Conservation (phyloP, 2,888 invertebrate species). For the Scaptomyza caliginosa region DNA sequence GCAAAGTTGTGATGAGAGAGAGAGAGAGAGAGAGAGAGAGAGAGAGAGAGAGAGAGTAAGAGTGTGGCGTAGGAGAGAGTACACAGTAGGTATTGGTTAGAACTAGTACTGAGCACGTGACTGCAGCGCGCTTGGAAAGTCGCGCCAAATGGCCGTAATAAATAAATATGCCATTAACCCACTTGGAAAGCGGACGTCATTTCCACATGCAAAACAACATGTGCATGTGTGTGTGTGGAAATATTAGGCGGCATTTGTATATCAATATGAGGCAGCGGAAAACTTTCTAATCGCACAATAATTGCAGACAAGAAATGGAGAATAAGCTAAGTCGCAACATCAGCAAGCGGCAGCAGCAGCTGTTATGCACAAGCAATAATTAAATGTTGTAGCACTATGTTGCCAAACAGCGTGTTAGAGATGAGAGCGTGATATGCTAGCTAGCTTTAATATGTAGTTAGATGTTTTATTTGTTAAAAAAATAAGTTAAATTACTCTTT, state of each 20-base stretch:
- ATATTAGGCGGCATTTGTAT: conserved; percentile 61
- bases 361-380: conserved; percentile 51
- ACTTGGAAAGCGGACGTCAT: conserved; percentile 47
- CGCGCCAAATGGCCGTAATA: conserved; percentile 61
- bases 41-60: conserved; percentile 12
- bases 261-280: conserved; percentile 57
- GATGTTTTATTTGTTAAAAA: no score
- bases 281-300: conserved; percentile 82
- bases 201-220: conserved; percentile 47
- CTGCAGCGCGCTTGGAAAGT: conserved; percentile 44
- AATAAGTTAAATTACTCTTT: not conserved
- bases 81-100: conserved; percentile 19
- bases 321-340: no score
- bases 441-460: no score
- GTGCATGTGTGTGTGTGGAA: conserved; percentile 14
- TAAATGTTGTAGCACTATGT: conserved; percentile 47
- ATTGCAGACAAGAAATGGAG: conserved; percentile 58
- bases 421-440: not conserved
- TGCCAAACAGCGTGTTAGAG: conserved; percentile 13
- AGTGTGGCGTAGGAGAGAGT: conserved; percentile 20
- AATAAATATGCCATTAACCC: conserved; percentile 73
- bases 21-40: conserved; percentile 15
- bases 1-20: conserved; percentile 16
- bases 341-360: conserved; percentile 3
- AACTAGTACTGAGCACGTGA: conserved; percentile 31